Percentiles rank a stretch among this genome's conserved stretches.
Conservation (phyloP, 2,797 vertebrate species). For the Danio choprae region DNA sequence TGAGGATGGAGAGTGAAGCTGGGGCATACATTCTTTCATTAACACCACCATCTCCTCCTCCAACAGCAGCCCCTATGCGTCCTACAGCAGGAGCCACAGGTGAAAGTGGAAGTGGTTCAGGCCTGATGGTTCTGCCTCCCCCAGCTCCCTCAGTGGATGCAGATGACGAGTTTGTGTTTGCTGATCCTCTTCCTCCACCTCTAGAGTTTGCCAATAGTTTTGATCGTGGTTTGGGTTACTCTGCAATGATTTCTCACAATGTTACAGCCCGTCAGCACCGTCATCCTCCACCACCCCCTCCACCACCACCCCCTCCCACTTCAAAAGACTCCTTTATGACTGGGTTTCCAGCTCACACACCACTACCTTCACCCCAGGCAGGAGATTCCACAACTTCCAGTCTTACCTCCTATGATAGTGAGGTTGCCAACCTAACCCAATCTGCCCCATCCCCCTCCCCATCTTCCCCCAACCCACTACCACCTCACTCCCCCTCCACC, state of each 20-base stretch:
- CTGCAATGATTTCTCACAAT: slow-evolving; percentile 58
- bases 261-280: slow-evolving; percentile 64
- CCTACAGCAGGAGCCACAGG: slow-evolving; percentile 53
- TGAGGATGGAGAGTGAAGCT: slow-evolving; percentile 81
- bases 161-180: slow-evolving; percentile 90
- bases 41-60: slow-evolving; percentile 78
- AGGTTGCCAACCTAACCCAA: slow-evolving; percentile 92
- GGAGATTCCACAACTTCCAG: slow-evolving; percentile 92
- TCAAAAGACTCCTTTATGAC: slow-evolving; percentile 74
- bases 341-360: slow-evolving; percentile 73
- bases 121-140: slow-evolving; percentile 88
- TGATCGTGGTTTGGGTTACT: slow-evolving; percentile 76
- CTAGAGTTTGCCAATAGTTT: slow-evolving; percentile 93
- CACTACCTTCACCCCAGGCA: slow-evolving; percentile 79
- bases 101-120: slow-evolving; percentile 73
- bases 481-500: slow-evolving; percentile 72
- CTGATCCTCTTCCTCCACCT: slow-evolving; percentile 89
- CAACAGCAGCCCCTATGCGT: slow-evolving; percentile 64
- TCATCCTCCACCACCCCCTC: slow-evolving; percentile 71
- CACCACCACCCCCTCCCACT: slow-evolving; percentile 69
- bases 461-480: slow-evolving; percentile 75
- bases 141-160: slow-evolving; percentile 90
- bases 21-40: slow-evolving; percentile 78
- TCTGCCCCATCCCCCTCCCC: slow-evolving; percentile 77
- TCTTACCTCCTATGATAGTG: slow-evolving; percentile 93